Conservation (phyloP, 2,797 vertebrate species). For the Rousettus madagascariensis region DNA sequence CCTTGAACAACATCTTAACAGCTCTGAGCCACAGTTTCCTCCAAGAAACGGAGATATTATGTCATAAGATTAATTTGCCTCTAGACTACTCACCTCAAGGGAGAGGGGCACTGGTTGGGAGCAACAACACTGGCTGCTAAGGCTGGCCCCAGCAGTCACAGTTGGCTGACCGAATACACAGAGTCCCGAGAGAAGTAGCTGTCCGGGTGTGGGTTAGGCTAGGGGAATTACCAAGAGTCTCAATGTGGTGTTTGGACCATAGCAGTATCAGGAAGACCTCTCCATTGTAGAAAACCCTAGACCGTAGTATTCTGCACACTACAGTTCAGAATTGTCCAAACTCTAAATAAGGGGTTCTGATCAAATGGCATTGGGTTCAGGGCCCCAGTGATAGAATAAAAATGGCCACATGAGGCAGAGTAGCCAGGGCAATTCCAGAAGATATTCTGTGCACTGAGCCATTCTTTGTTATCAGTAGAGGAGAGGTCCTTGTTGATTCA, state of each 20-base stretch:
- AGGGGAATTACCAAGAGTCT: neutral
- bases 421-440: neutral
- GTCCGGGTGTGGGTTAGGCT: neutral
- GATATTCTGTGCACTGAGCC: neutral
- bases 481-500: neutral
- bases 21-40: neutral
- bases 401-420: neutral
- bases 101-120: neutral
- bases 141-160: neutral
- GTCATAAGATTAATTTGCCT: neutral
- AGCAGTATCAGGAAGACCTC: neutral
- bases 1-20: slow-evolving; percentile 30
- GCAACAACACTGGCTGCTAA: neutral
- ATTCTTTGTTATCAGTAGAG: neutral
- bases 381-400: neutral
- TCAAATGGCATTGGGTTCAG: neutral
- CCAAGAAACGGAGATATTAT: neutral
- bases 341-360: neutral
- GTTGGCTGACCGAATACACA: neutral
- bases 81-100: neutral
- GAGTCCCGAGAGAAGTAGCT: neutral
- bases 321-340: neutral
- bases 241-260: neutral
- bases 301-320: neutral
- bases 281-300: neutral